These are phyloP conservation scores for Trinorchestia longiramus DNA, from an alignment of 1,140 invertebrate genomes.

Conservation along the genomic window DNA sequence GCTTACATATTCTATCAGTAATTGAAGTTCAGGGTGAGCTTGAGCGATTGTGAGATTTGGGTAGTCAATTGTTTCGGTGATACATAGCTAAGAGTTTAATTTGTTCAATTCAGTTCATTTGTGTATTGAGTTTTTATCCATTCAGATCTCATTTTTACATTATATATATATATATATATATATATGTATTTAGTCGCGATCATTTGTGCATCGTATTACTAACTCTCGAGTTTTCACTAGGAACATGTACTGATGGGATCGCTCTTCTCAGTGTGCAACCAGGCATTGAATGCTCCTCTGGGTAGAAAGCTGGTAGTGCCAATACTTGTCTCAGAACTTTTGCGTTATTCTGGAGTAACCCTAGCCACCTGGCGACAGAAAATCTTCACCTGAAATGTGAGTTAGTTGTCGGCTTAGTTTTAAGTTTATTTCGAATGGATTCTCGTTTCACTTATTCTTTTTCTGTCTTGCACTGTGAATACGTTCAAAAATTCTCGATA, in stretches of 20 bases:
- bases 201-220: not conserved
- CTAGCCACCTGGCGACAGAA: no score
- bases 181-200: not conserved
- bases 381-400: no score
- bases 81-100: not conserved
- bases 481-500: no score
- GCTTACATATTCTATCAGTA: constrained; percentile 38
- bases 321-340: no score
- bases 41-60: not conserved
- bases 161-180: not conserved
- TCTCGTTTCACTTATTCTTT: no score
- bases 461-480: no score
- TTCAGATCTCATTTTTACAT: not conserved
- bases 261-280: no score
- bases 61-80: not conserved
- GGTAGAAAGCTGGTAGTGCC: not conserved
- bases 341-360: not conserved
- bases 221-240: not conserved
- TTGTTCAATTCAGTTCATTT: not conserved
- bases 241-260: not conserved
- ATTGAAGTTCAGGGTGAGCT: not conserved
- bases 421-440: no score
- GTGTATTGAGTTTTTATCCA: not conserved
- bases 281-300: no score
- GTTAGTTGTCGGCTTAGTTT: no score